Evolutionary conservation across 2,888 invertebrate species (phyloP), one percentile per base, ranked within the genome.

Genomic region (Lasiommata megera): DNA sequence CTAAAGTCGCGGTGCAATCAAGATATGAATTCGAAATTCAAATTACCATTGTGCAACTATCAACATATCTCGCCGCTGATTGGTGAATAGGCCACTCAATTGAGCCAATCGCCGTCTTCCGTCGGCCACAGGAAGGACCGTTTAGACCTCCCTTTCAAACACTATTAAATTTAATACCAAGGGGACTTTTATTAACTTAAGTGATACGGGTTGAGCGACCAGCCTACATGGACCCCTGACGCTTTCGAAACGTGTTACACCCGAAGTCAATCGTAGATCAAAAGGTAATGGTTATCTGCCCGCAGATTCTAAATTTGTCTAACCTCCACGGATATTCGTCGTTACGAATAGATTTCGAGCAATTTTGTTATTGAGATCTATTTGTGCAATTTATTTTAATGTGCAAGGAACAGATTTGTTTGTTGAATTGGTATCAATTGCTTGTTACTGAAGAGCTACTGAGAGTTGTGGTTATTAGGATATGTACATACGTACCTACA

Each of bases 181-280:
- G 88, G 89, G 89, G 88, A 82, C 68, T 80, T 83, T 88, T 86
- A 90, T 88, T 88, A 86, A 85, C 82, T 88, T 88, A 88, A 88
- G 83, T 86, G 83, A 82, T 88, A 88, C 88, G 88, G 88, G 89
- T 71, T 56, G 62, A 64, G 64, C 56, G 63, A 61, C 84, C 79
- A 73, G 58, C 67, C 56, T 70, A 74, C 59, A 51, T 58, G 71
- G 83, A 78, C 72, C 85, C 74, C 68, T 68, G 38, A 60, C 64
- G 64, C 65, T 61, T 63, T 62, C 61, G 50, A 47, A 58, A 50
- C 50, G 40, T 46, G 38, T 47, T 60, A 56, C 58, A 64, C 59
- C 62, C 11, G n/a, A 16, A 11, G 17, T 36, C 36, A 60, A 68
- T 54, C 56, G 46, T 46, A 48, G 63, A 37, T 62, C 67, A 57